Evolutionary conservation across 2,113 vertebrate genomes (phyloP), one percentile per base, ranked within the genome.

Genomic region (Turnix velox): DNA sequence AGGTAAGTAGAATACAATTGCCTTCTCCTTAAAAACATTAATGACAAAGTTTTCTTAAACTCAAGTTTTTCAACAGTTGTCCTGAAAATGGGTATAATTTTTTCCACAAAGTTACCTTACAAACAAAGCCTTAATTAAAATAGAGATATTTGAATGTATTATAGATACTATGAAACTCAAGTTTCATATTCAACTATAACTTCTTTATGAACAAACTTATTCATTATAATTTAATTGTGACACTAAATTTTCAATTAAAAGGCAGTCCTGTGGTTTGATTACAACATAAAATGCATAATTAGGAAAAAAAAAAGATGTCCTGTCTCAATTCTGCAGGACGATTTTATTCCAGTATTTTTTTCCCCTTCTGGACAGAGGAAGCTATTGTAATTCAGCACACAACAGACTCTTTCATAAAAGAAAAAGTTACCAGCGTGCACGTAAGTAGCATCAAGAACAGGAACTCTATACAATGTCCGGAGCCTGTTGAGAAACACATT

Each of bases 381-480:
- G 83, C 93, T 78, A 91, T 92, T 94, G 76, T 93, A 91, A 96
- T 63, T 48, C 67, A 94, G 67, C 90, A 93, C 83, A 95, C 52
- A 96, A 95, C 87, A 95, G 76, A n/a, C 84, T 95, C 90, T 95
- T 96, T 96, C 87, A 94, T 93, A 87, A 91, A 55, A 93, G 87
- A 67, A 95, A 58, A 95, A 87, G 90, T 92, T 86, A 96, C 33
- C 82, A 95, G 79, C 55, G 19, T 67, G 90, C 90, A 88, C 22
- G 58, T 24, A 96, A 96, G 92, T 88, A 85, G 88, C 79, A 77
- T 30, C 84, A 90, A 78, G 73, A 95, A 94, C 51, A 93, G 81
- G 87, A 78, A 74, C 69, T 88, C 85, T 75, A 63, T 90, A 76
- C 92, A 91, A 94, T 87, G 78, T 61, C 77, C 87, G 96, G 90